phyloP scores from a whole-genome alignment of 2,113 vertebrate genomes.

The Oceanites oceanicus region DNA sequence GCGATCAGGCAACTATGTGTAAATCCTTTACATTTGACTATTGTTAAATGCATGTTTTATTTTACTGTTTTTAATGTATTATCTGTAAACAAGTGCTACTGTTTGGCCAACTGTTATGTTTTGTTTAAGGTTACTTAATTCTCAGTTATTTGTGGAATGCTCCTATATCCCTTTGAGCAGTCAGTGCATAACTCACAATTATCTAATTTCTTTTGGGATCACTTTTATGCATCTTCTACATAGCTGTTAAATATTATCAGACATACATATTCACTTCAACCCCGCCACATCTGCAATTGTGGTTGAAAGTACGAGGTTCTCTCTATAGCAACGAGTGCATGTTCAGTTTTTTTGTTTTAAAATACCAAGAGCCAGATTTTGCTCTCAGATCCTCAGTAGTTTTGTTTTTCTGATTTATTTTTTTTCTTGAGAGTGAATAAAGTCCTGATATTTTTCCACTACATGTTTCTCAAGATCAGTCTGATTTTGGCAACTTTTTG shows the following conservation, averaged over 20 bases:
- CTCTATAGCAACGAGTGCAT: constrained; percentile 20
- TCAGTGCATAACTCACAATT: neutral
- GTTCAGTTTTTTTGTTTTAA: neutral
- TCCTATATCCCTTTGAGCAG: constrained; percentile 1
- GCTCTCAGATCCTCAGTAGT: neutral
- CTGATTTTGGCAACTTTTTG: constrained; percentile 12
- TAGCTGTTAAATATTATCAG: constrained; percentile 17
- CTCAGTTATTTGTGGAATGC: constrained; percentile 48
- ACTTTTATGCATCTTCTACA: neutral
- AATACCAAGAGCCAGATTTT: constrained; percentile 29
- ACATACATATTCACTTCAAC: neutral
- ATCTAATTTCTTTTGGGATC: neutral
- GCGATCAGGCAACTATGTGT: neutral
- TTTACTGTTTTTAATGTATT: neutral
- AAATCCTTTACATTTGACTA: neutral
- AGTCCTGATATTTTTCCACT: neutral
- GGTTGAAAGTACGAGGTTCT: constrained; percentile 56
- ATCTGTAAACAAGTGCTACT: neutral
- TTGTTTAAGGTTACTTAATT: constrained; percentile 22
- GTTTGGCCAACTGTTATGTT: neutral
- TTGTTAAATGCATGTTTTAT: constrained; percentile 2
- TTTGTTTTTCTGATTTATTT: neutral
- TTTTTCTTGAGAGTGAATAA: neutral
- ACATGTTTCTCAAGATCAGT: neutral
- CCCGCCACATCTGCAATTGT: constrained; percentile 42